Evolutionary conservation across 2,113 vertebrate genomes (phyloP).

Genomic region (Trogon surrucura): DNA sequence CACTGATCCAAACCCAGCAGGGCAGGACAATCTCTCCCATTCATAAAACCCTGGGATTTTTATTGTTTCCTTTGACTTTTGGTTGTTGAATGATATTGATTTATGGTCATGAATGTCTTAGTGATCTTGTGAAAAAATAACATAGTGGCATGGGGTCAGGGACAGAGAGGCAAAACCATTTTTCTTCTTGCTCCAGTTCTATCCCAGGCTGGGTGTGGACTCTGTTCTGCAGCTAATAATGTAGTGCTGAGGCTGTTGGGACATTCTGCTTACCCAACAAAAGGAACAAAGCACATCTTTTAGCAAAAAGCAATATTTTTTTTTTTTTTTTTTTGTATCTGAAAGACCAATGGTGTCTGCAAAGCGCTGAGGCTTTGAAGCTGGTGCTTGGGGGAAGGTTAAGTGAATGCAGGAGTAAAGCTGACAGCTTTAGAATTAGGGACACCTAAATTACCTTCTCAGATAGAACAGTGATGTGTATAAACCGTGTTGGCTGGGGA

Average conservation of each 20-base stretch:
- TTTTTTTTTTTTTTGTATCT: not conserved
- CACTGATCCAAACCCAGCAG: conserved; percentile 1
- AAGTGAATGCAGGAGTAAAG: not conserved
- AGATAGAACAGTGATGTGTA: not conserved
- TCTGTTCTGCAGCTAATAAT: conserved; percentile 3
- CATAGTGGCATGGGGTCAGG: not conserved
- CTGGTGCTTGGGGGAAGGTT: not conserved
- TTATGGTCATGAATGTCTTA: not conserved
- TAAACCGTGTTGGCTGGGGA: not conserved
- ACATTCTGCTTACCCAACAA: conserved; percentile 26
- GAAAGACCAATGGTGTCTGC: fast-evolving
- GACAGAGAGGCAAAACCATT: not conserved
- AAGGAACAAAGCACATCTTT: conserved; percentile 34
- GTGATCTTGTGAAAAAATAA: conserved; percentile 29
- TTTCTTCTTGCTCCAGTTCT: conserved; percentile 19
- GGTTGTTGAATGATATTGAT: conserved; percentile 4
- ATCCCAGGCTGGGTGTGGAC: not conserved
- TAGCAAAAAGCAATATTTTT: conserved; percentile 15
- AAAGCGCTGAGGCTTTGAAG: conserved; percentile 2
- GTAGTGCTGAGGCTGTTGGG: not conserved
- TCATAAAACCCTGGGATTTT: conserved; percentile 47
- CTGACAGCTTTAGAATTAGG: not conserved
- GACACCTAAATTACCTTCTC: not conserved
- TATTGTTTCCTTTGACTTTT: not conserved
- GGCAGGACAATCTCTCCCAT: conserved; percentile 12